These are phyloP conservation scores for Onychomys torridus DNA, from an alignment of 2,797 vertebrate species.

Conservation along the genomic window DNA sequence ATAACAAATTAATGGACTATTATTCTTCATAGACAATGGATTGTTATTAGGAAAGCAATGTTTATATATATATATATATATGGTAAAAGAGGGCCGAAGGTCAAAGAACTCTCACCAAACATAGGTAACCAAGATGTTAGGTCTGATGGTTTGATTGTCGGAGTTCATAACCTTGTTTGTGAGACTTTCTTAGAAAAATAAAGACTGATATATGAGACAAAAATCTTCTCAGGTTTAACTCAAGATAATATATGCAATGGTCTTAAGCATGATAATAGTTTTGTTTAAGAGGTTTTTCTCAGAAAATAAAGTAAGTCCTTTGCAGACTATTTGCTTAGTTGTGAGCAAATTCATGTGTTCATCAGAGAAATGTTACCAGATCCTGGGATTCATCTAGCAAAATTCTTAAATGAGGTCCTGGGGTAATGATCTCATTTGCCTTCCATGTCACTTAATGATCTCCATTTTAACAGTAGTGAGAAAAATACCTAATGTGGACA, in stretches of 20 bases:
- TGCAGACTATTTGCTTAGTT: neutral
- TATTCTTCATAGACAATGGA: neutral
- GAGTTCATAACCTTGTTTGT: neutral
- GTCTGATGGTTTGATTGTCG: neutral
- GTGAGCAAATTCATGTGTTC: neutral
- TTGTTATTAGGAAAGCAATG: neutral
- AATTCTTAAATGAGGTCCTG: neutral
- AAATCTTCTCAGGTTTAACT: neutral
- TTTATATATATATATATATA: too few relatives aligned
- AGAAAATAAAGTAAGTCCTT: neutral
- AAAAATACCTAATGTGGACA: neutral
- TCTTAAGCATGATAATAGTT: neutral
- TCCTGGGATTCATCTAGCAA: neutral
- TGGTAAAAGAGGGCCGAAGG: neutral
- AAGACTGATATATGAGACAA: neutral
- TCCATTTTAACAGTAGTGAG: neutral
- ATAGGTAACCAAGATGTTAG: neutral
- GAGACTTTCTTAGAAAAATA: neutral
- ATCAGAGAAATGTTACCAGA: neutral
- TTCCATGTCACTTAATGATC: neutral
- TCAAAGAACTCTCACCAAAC: neutral
- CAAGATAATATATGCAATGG: too few relatives aligned
- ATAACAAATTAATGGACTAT: neutral
- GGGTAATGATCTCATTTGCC: neutral
- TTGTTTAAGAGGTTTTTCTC: neutral